Percentiles rank a stretch among this genome's conserved stretches.
These are phyloP conservation scores for Acanthis flammea DNA, from an alignment of 2,797 vertebrate genomes.

Conservation along the genomic window DNA sequence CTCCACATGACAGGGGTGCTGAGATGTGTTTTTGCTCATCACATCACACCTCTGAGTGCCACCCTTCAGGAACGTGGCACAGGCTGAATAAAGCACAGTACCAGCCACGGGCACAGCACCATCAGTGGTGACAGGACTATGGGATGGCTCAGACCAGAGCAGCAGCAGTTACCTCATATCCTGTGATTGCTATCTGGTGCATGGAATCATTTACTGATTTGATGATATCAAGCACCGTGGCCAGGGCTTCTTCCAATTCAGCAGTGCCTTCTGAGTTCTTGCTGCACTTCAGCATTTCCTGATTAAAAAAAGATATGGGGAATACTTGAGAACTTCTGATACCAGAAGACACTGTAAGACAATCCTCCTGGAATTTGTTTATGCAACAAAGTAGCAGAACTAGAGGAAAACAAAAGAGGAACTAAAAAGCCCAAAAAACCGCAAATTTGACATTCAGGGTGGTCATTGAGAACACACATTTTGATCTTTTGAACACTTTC, in stretches of 20 bases:
- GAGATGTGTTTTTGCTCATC: neutral
- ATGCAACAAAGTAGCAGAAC: neutral
- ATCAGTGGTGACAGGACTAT: neutral
- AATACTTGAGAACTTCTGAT: neutral
- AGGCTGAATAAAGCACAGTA: neutral
- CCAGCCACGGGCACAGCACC: neutral
- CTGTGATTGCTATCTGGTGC: conserved; percentile 94
- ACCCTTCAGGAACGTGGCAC: neutral
- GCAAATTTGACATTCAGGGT: neutral
- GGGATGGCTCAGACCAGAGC: neutral
- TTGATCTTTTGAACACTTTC: neutral
- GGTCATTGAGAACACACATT: neutral
- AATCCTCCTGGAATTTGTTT: neutral
- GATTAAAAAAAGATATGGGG: neutral
- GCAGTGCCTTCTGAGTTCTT: conserved; percentile 83
- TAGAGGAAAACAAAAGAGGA: neutral
- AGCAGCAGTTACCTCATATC: conserved; percentile 83
- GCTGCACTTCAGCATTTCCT: conserved; percentile 90
- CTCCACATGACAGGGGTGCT: neutral
- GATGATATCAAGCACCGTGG: conserved; percentile 88
- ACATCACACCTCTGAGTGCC: neutral
- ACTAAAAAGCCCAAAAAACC: neutral
- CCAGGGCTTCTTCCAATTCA: conserved; percentile 88
- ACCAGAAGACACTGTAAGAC: neutral
- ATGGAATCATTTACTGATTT: conserved; percentile 93